Base-by-base conservation (phyloP, 30 jellyfish, hydroid and myxozoan genomes). In the Hydra vulgaris region DNA sequence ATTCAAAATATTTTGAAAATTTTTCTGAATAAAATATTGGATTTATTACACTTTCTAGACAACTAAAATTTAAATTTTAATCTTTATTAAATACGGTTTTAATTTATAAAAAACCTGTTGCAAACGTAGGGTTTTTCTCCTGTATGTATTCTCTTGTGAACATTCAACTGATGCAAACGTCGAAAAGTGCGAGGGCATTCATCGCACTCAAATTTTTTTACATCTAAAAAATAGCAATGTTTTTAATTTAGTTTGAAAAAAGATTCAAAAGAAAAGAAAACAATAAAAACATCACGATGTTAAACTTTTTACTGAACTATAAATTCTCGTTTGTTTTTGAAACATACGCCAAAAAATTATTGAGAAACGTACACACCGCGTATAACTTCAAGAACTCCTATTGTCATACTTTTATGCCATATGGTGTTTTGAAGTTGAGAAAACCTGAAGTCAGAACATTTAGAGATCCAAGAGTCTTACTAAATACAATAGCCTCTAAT, bases 81-180 rank as follows among this genome's bases (percentile, higher is more conserved):
- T 23, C 17, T 15, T 71, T 15, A 56, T 15, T 15, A 56, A n/a
- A n/a, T 56, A 56, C n/a, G n/a, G n/a, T n/a, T 56, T 56, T 56
- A n/a, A n/a, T n/a, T n/a, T n/a, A n/a, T n/a, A n/a, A n/a, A n/a
- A n/a, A n/a, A 92, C 98, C 98, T 86, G 89, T 92, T 92, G 75
- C 99, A 94, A 26, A 82, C 96, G 72, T 87, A 88, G 7, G 99
- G 99, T 74, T 94, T 94, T 80, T 94, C 99, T 17, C 99, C 99
- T 66, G 96, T 78, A 77, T 94, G 99, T n/a, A 94, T 94, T 61
- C 99, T 78, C 72, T 82, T 82, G 54, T 94, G 99, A 17, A 94
- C 99, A 82, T 88, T 88, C 77, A 94, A 79, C 74, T 94, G 99
- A 79, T 94, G 99, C 71, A 87, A 79, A 3, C 99, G 92, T 18